Evolutionary conservation across 2,797 vertebrate genomes (phyloP).

Genomic region (Hemibagrus guttatus): DNA sequence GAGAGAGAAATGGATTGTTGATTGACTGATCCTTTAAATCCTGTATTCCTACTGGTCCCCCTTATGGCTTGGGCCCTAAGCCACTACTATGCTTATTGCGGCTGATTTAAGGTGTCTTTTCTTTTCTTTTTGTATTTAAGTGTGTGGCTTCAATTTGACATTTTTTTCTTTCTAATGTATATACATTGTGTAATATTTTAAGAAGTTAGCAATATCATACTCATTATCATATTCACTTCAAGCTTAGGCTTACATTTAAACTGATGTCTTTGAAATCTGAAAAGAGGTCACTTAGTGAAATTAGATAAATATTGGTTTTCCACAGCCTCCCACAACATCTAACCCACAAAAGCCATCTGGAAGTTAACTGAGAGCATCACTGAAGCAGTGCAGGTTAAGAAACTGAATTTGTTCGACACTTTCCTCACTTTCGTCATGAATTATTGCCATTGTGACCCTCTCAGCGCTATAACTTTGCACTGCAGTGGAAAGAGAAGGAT

Average conservation of each 20-base stretch:
- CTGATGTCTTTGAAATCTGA: background rate
- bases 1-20: constrained; percentile 1
- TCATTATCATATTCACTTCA: background rate
- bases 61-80: background rate
- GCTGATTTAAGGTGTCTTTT: background rate
- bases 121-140: background rate
- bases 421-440: background rate
- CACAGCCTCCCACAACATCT: background rate
- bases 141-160: background rate
- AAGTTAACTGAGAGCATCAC: background rate
- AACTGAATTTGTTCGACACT: too few species aligned
- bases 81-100: background rate
- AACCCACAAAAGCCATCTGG: background rate
- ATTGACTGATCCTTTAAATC: background rate
- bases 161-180: background rate
- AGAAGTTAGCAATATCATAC: too few species aligned
- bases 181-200: background rate
- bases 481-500: background rate
- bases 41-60: background rate
- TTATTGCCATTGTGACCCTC: background rate
- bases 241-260: background rate
- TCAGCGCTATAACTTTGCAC: background rate
- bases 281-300: background rate
- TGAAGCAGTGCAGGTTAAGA: background rate
- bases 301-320: constrained; percentile 1